Evolutionary conservation across 2,797 vertebrate genomes (phyloP), one percentile per base, ranked within the genome.

Genomic region (Molossus molossus): DNA sequence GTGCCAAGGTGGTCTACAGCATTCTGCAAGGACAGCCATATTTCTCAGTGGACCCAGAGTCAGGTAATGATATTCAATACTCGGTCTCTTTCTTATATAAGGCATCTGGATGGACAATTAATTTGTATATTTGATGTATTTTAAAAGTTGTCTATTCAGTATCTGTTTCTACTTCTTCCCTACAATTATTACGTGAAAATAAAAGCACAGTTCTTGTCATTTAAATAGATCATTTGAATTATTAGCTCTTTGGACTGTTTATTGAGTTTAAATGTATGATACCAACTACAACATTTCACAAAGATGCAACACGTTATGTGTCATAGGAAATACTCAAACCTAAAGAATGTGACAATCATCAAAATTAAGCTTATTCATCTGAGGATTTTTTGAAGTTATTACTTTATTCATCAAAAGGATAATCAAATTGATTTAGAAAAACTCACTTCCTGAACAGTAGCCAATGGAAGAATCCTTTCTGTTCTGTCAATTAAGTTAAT

Each of bases 11-110:
- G 23, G 99, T 99, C 8, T 99, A 99, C 81, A 99, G 99, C 97
- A 99, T 99, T 64, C 98, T 99, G 25, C 99, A 99, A 96, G 99
- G 99, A 94, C 99, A 99, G 57, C 99, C 99, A 0, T 99, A 99
- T 92, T 99, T 99, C 98, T 99, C 99, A 53, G 99, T 99, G 97
- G 99, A 99, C 94, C 99, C 99, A 50, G 99, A 99, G 94, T 99
- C 99, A 93, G 99, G 99, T 99, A 96, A 98, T 98, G 27, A 62
- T 48, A 1, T 67, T 21, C 33, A 21, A 21, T 25, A 29, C 10
- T 62, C 82, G 4, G 6, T 20, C 5, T 33, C 0, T 40, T 48
- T 73, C 29, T 58, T 84, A 29, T 86, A 18, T 53, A 91, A 45
- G 15, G 48, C 25, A 73, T 58, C n/a, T 10, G 62, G 3, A 45